phyloP scores from a whole-genome alignment of 2,888 invertebrate species.

The Eilema caniola region DNA sequence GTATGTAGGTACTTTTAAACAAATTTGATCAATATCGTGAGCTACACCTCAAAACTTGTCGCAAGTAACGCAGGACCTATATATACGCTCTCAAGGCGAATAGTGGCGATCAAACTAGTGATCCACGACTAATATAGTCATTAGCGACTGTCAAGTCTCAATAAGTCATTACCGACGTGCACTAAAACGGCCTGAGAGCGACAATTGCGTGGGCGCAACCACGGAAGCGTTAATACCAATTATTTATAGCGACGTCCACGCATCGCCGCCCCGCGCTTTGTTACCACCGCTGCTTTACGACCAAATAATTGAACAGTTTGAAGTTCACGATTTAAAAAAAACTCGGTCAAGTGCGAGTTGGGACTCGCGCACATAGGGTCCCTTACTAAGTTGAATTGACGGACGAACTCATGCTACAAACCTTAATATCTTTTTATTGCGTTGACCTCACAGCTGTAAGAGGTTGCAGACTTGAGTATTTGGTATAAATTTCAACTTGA shows the following conservation, averaged over 20 bases:
- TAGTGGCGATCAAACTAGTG: constrained; percentile 33
- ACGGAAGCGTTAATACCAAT: constrained; percentile 55
- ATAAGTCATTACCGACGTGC: constrained; percentile 43
- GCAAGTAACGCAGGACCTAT: background rate
- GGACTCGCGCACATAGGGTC: too few species aligned
- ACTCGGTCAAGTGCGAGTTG: too few species aligned
- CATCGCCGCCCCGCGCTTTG: constrained; percentile 39
- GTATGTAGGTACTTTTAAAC: too few species aligned
- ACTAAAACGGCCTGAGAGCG: constrained; percentile 39
- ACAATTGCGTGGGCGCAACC: constrained; percentile 60
- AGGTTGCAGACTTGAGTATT: too few species aligned
- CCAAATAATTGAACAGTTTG: constrained; percentile 46
- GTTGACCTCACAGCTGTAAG: too few species aligned
- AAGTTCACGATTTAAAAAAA: constrained; percentile 46
- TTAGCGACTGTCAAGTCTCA: constrained; percentile 38
- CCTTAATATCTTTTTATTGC: too few species aligned
- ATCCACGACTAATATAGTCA: constrained; percentile 49
- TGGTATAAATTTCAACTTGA: too few species aligned
- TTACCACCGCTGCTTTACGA: constrained; percentile 43
- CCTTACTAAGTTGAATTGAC: too few species aligned
- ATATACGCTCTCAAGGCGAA: constrained; percentile 31
- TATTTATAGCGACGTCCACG: constrained; percentile 70
- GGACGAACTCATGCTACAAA: too few species aligned
- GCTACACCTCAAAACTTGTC: background rate
- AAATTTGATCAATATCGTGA: background rate